These are phyloP conservation scores for Silurus asotus DNA, from an alignment of 2,113 vertebrate genomes.

Conservation along the genomic window DNA sequence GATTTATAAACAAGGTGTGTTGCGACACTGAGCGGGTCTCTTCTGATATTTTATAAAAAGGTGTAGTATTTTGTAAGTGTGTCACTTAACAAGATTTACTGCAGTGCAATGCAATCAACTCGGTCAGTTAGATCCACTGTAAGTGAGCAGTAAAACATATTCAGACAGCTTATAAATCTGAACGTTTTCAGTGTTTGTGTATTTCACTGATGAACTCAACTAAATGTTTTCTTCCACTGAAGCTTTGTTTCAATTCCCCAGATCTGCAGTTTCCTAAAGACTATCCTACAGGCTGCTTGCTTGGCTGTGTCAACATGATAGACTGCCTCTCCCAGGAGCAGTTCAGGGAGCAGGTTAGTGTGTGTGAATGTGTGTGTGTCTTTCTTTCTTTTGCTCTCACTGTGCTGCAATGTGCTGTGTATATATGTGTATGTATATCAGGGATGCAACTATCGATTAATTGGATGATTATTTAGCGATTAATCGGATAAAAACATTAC, in stretches of 20 bases:
- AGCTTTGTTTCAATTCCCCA: constrained; percentile 63
- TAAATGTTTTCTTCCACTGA: neutral
- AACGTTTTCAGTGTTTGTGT: neutral
- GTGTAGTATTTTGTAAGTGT: neutral
- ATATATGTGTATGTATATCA: neutral
- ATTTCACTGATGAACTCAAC: neutral
- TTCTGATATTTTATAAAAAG: neutral
- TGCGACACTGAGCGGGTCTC: neutral
- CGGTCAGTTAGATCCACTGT: neutral
- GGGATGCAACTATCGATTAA: no score
- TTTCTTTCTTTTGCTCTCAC: neutral
- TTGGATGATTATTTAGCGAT: no score
- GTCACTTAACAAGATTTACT: neutral
- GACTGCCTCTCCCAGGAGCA: constrained; percentile 92
- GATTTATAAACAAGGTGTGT: constrained; percentile 79
- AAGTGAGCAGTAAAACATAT: neutral
- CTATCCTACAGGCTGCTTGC: constrained; percentile 90
- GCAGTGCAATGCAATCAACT: neutral
- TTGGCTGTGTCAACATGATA: constrained; percentile 85
- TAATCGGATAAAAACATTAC: no score
- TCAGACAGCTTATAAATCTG: neutral
- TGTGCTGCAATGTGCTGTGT: no score
- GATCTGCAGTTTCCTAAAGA: constrained; percentile 85
- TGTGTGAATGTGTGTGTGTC: neutral
- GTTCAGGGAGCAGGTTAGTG: constrained; percentile 87